phyloP scores from a whole-genome alignment of 2,797 vertebrate species.

The Nothura maculosa region DNA sequence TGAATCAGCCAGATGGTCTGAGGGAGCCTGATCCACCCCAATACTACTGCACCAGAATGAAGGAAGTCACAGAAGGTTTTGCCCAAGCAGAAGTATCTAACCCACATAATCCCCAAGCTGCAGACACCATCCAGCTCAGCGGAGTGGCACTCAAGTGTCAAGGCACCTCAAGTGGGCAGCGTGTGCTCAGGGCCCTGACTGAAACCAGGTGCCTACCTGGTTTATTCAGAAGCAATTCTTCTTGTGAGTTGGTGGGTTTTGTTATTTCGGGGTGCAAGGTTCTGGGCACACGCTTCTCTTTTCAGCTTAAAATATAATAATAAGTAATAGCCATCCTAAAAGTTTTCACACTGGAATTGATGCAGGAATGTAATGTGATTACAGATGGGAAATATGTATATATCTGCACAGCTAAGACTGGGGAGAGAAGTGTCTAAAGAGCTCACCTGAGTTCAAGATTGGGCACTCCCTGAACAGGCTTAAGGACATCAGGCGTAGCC shows the following conservation, averaged over 20 bases:
- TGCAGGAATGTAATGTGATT: background rate
- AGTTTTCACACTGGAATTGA: background rate
- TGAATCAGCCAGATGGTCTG: slow-evolving; percentile 30
- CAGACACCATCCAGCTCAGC: background rate
- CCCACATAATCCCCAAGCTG: background rate
- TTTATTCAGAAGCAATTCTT: background rate
- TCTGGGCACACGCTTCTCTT: background rate
- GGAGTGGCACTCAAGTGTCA: background rate
- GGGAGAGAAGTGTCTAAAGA: background rate
- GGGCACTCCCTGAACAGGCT: background rate
- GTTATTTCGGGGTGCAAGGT: background rate
- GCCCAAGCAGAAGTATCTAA: background rate
- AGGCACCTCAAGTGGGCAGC: background rate
- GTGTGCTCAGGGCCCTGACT: background rate
- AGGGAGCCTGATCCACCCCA: slow-evolving; percentile 39
- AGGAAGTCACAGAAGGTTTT: background rate
- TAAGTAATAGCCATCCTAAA: background rate
- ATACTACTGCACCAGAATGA: rapidly evolving
- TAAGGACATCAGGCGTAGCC: background rate
- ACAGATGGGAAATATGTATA: background rate
- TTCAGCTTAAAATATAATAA: background rate
- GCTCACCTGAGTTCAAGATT: background rate
- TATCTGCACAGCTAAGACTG: background rate
- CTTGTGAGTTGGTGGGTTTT: background rate
- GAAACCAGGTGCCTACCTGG: background rate